Evolutionary conservation across 2,888 invertebrate species (phyloP).

Genomic region (Tachystola acroxantha): DNA sequence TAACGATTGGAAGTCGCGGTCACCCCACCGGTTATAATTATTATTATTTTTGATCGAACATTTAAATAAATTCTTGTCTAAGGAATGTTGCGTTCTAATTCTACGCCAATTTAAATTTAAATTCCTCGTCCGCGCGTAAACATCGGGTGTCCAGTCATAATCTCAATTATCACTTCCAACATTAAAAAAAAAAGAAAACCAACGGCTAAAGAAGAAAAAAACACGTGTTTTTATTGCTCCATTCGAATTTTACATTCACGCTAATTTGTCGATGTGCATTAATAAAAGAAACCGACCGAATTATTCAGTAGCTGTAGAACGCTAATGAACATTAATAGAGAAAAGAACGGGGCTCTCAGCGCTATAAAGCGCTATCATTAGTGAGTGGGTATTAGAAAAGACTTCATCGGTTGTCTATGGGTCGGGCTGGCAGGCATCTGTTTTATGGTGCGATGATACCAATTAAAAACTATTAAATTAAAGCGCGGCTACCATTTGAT

Average conservation of each 20-base stretch:
- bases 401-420: slow-evolving; percentile 61
- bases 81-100: slow-evolving; percentile 12
- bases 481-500: slow-evolving; percentile 67
- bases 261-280: slow-evolving; percentile 73
- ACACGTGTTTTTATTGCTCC: slow-evolving; percentile 65
- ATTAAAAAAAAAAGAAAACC: slow-evolving; percentile 63
- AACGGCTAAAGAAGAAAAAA: slow-evolving; percentile 38
- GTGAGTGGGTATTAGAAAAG: slow-evolving; percentile 58
- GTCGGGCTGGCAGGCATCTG: slow-evolving; percentile 38
- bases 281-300: slow-evolving; percentile 68
- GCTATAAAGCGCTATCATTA: slow-evolving; percentile 53
- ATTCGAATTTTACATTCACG: slow-evolving; percentile 74
- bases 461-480: slow-evolving; percentile 76
- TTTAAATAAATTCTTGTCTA: slow-evolving; percentile 5
- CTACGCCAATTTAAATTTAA: slow-evolving; percentile 58
- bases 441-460: slow-evolving; percentile 68
- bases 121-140: slow-evolving; percentile 41
- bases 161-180: slow-evolving; percentile 73
- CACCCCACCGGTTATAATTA: too few species aligned
- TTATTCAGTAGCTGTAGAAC: slow-evolving; percentile 71
- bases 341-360: slow-evolving; percentile 47
- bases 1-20: too few species aligned
- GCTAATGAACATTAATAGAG: slow-evolving; percentile 72
- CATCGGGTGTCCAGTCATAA: slow-evolving; percentile 57
- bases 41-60: too few species aligned